phyloP scores from a whole-genome alignment of 2,797 vertebrate genomes.

The Limosa lapponica region DNA sequence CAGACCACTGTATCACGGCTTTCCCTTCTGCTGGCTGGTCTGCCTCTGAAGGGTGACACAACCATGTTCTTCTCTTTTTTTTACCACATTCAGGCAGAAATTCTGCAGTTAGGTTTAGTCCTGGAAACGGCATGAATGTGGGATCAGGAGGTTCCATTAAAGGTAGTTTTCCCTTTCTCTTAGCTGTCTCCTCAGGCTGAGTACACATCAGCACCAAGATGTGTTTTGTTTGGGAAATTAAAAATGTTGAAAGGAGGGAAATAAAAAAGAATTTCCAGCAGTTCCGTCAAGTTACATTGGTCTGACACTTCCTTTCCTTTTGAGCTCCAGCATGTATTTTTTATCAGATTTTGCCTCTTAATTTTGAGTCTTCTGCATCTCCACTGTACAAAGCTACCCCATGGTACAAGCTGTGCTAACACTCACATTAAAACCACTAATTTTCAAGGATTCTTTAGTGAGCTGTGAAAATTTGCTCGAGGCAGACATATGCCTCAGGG shows the following conservation, averaged over 20 bases:
- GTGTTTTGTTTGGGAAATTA: neutral
- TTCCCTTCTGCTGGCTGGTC: neutral
- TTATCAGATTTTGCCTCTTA: conserved; percentile 22
- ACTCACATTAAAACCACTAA: neutral
- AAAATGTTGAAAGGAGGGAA: neutral
- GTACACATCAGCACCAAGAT: no score
- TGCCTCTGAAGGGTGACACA: neutral
- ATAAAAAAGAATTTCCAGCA: neutral
- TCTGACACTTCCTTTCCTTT: neutral
- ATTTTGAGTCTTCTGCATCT: conserved; percentile 1
- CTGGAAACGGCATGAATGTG: neutral
- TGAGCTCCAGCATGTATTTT: neutral
- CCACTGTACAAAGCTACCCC: neutral
- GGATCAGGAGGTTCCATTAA: neutral
- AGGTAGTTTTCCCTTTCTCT: neutral
- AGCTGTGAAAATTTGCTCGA: conserved; percentile 2
- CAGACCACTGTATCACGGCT: neutral
- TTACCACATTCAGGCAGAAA: neutral
- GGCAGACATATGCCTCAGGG: neutral
- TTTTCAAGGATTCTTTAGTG: conserved; percentile 11
- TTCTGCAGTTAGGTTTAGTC: neutral
- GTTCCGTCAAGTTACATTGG: neutral
- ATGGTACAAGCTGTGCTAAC: neutral
- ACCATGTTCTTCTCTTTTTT: accelerated
- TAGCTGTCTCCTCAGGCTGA: neutral